Percentiles rank a stretch among this genome's conserved stretches.
Conservation (phyloP, 1,140 invertebrate species). For the Cydia fagiglandana region DNA sequence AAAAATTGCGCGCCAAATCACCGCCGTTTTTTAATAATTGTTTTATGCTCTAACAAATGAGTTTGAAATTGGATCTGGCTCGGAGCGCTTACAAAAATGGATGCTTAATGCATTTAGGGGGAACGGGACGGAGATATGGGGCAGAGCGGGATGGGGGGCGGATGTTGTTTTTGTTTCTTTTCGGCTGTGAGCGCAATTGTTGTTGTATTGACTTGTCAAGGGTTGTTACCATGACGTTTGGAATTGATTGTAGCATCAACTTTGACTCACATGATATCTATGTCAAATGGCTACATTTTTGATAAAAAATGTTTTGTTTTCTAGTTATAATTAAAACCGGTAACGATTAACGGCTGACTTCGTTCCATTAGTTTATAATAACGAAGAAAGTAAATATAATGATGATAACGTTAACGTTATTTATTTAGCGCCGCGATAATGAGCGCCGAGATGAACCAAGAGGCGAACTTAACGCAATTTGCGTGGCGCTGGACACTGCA, state of each 20-base stretch:
- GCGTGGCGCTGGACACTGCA: not conserved
- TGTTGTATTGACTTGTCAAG: constrained; percentile 5
- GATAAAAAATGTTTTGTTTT: too few species aligned
- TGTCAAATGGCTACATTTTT: not conserved
- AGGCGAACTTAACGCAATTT: constrained; percentile 1
- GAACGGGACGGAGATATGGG: constrained; percentile 48
- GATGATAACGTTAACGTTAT: too few species aligned
- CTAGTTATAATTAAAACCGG: not conserved
- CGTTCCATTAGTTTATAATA: not conserved
- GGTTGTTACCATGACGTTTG: not conserved
- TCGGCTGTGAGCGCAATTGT: constrained; percentile 19
- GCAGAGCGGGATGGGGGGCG: constrained; percentile 38
- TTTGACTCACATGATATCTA: not conserved
- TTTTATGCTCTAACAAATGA: constrained; percentile 78
- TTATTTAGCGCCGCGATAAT: not conserved
- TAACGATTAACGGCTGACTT: not conserved
- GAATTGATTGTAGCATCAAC: not conserved
- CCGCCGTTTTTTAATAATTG: constrained; percentile 79
- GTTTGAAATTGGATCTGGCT: constrained; percentile 77
- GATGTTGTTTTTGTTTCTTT: constrained; percentile 24
- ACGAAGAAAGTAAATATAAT: not conserved
- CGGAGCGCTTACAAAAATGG: constrained; percentile 76
- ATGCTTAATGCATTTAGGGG: constrained; percentile 73
- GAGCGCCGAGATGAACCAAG: not conserved
- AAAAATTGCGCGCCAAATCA: constrained; percentile 72